Conservation (phyloP, 2,113 vertebrate genomes). For the Gavia stellata region DNA sequence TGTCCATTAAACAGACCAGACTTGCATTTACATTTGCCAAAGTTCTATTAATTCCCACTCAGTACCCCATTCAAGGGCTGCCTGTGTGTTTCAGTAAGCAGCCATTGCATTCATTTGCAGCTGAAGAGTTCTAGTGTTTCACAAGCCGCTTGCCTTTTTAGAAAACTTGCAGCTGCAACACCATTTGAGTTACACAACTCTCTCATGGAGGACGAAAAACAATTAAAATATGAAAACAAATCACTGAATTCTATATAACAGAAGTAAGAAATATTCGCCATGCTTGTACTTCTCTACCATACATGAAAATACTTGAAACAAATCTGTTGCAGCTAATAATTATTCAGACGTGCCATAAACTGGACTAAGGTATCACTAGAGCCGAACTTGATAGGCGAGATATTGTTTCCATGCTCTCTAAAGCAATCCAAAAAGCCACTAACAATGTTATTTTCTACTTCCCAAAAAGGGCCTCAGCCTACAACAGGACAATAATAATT, state of each 20-base stretch:
- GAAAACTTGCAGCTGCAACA: constrained; percentile 22
- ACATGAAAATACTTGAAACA: neutral
- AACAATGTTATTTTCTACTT: constrained; percentile 2
- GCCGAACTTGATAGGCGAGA: neutral
- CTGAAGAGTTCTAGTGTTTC: constrained; percentile 6
- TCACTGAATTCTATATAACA: neutral
- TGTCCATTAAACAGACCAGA: constrained; percentile 26
- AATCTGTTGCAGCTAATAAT: neutral
- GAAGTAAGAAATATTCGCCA: neutral
- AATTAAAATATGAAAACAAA: neutral
- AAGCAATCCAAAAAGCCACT: neutral
- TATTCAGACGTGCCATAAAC: neutral
- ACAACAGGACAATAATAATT: neutral
- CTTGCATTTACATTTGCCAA: constrained; percentile 32
- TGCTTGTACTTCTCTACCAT: neutral
- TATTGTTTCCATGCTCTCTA: neutral
- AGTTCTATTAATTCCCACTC: constrained; percentile 46
- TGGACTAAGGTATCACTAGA: neutral
- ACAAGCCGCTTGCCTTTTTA: constrained; percentile 19
- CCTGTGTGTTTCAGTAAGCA: neutral
- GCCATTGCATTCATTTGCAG: neutral
- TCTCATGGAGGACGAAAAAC: neutral
- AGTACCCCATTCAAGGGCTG: neutral
- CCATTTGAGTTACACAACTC: neutral
- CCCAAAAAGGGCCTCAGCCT: neutral